A percentile compares a stretch with the other conserved stretches of the same genome.
Evolutionary conservation across 1,140 invertebrate species (phyloP).

Genomic region (Chironomus tepperi): DNA sequence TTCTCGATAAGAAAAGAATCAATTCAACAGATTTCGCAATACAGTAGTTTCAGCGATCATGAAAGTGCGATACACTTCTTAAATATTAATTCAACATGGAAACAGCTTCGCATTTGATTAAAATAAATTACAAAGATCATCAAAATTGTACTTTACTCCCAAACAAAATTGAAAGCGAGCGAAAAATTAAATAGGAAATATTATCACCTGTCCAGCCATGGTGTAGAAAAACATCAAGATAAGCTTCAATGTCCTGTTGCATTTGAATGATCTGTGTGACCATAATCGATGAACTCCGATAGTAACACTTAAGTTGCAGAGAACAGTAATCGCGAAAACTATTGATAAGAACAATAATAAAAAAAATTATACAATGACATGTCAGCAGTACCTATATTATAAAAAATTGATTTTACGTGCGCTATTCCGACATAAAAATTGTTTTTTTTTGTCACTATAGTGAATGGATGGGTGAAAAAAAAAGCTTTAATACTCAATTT

Average conservation of each 20-base stretch:
- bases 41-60: background rate
- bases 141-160: background rate
- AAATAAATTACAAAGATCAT: background rate
- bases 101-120: background rate
- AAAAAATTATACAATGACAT: background rate
- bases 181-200: background rate
- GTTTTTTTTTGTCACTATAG: background rate
- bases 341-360: background rate
- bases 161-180: background rate
- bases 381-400: background rate
- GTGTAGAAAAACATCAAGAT: slow-evolving; percentile 75
- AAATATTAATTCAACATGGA: background rate
- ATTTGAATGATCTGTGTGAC: slow-evolving; percentile 91
- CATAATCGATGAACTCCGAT: slow-evolving; percentile 91
- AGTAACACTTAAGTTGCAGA: slow-evolving; percentile 66
- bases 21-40: background rate
- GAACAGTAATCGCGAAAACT: background rate
- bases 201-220: slow-evolving; percentile 58
- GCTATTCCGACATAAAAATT: background rate
- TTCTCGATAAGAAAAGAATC: background rate
- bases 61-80: background rate
- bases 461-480: background rate
- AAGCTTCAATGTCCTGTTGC: slow-evolving; percentile 72
- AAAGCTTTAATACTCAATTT: background rate
- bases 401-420: background rate